Percentiles rank a stretch among this genome's conserved stretches.
Evolutionary conservation across 2,797 vertebrate genomes (phyloP).

Genomic region (Pseudochirops corinnae): DNA sequence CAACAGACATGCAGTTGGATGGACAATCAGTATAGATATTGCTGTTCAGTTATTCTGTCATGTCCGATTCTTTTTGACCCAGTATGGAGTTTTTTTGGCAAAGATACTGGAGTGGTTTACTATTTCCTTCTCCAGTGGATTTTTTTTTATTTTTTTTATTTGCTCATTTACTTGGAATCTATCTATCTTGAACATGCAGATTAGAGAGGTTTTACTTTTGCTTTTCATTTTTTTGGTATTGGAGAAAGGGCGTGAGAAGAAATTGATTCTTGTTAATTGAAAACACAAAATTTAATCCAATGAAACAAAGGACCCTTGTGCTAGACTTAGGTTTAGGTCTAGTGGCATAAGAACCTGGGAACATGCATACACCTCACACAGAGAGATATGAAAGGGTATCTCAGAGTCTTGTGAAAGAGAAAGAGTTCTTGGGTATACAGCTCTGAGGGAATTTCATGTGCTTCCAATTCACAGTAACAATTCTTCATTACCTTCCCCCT

Average conservation of each 20-base stretch:
- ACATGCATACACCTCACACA: not conserved
- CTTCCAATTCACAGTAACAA: not conserved
- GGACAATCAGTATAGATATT: too few species aligned
- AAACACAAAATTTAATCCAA: not conserved
- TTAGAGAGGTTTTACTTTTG: not conserved
- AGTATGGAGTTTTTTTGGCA: too few species aligned
- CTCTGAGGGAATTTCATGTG: not conserved
- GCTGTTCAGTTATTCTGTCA: too few species aligned
- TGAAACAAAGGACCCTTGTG: not conserved
- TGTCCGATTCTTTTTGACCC: too few species aligned
- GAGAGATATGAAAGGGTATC: not conserved
- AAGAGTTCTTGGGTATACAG: not conserved
- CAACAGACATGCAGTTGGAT: too few species aligned
- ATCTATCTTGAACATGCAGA: not conserved
- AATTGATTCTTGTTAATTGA: not conserved
- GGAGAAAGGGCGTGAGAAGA: not conserved
- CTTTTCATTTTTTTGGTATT: not conserved
- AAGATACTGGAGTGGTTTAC: too few species aligned
- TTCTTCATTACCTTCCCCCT: not conserved
- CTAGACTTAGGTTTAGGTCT: not conserved
- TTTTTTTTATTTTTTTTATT: too few species aligned
- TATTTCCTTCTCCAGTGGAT: too few species aligned
- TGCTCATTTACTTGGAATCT: too few species aligned
- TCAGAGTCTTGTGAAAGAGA: not conserved
- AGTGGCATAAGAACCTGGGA: not conserved